Percentiles rank a stretch among this genome's conserved stretches.
phyloP scores from a whole-genome alignment of 1,140 invertebrate genomes.

The Megalonaias nervosa region DNA sequence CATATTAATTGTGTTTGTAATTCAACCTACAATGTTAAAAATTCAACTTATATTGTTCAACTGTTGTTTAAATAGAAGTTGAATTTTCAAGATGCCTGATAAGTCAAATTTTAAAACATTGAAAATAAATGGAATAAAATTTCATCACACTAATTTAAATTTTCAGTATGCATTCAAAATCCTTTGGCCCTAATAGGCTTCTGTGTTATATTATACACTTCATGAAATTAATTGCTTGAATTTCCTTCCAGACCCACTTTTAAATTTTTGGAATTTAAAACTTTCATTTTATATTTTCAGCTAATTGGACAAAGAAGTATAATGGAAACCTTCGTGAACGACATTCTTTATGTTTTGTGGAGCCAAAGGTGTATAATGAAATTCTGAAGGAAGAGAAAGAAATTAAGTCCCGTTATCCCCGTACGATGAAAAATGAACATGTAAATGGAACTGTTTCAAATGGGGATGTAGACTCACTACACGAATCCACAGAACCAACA shows the following conservation, averaged over 20 bases:
- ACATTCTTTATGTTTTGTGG: constrained; percentile 31
- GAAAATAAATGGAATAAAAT: neutral
- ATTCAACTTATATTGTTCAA: too few species aligned
- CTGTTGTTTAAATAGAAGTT: too few species aligned
- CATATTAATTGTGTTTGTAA: too few species aligned
- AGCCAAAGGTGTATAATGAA: constrained; percentile 34
- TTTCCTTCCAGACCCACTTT: neutral
- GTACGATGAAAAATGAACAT: too few species aligned
- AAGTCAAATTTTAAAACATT: too few species aligned
- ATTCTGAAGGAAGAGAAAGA: constrained; percentile 33
- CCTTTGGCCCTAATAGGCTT: neutral
- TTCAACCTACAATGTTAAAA: too few species aligned
- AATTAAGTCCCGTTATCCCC: constrained; percentile 4
- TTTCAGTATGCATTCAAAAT: neutral
- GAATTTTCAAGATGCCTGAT: too few species aligned
- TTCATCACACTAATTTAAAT: constrained; percentile 11
- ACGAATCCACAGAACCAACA: too few species aligned
- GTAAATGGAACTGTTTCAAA: too few species aligned
- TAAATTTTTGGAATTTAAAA: neutral
- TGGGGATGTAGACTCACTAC: too few species aligned
- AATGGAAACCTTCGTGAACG: constrained; percentile 32
- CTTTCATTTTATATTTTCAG: constrained; percentile 17
- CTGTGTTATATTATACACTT: neutral
- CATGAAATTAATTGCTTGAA: neutral
- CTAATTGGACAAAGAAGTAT: constrained; percentile 37